phyloP scores from a whole-genome alignment of 2,888 invertebrate genomes.

The Pyrrhia umbra region DNA sequence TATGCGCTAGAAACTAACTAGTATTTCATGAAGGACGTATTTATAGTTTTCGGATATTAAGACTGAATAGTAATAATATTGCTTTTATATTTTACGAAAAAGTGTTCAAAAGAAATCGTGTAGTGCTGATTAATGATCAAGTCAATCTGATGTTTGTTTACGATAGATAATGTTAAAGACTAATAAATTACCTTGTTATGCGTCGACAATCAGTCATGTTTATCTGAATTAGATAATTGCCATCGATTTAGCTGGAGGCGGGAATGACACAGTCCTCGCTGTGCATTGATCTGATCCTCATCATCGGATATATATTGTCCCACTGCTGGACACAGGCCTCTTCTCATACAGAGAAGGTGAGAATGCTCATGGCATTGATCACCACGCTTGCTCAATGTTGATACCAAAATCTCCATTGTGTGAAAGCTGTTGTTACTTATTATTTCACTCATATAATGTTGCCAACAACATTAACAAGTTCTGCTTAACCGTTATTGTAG shows the following conservation, averaged over 20 bases:
- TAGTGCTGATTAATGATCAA: neutral
- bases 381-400: too few relatives aligned
- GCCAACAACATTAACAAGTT: constrained; percentile 14
- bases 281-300: neutral
- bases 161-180: neutral
- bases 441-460: neutral
- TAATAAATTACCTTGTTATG: neutral
- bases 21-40: too few relatives aligned
- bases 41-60: too few relatives aligned
- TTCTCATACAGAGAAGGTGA: too few relatives aligned
- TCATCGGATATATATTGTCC: too few relatives aligned
- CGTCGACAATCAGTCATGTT: neutral
- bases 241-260: neutral
- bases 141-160: neutral
- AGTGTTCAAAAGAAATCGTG: neutral
- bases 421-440: neutral
- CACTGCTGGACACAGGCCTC: too few relatives aligned
- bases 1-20: too few relatives aligned
- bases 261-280: neutral
- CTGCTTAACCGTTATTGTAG: neutral
- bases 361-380: too few relatives aligned
- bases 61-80: too few relatives aligned
- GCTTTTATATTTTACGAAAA: too few relatives aligned
- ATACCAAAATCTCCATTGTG: neutral
- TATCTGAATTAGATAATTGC: neutral